phyloP scores from a whole-genome alignment of 2,113 vertebrate genomes.

The Protobothrops flavoviridis region DNA sequence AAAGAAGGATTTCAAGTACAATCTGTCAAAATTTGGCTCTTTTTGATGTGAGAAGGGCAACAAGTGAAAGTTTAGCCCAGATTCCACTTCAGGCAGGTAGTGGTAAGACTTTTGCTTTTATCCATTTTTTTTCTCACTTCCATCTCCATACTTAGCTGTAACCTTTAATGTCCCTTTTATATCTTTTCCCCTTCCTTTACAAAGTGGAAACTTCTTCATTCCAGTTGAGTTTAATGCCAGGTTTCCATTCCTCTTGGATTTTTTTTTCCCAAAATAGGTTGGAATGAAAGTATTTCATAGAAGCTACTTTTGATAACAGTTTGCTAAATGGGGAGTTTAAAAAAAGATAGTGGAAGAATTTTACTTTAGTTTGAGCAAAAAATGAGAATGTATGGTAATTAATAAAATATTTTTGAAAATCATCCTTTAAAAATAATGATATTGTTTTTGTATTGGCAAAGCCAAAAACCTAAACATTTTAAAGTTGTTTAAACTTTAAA shows the following conservation, averaged over 20 bases:
- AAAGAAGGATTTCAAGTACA: slow-evolving; percentile 20
- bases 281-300: slow-evolving; percentile 33
- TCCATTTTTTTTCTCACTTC: slow-evolving; percentile 24
- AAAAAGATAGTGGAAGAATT: slow-evolving; percentile 25
- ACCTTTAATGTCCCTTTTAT: slow-evolving; percentile 38
- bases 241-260: slow-evolving; percentile 51
- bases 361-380: slow-evolving; percentile 7
- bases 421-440: background rate
- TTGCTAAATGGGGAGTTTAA: slow-evolving; percentile 20
- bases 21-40: slow-evolving; percentile 5
- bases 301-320: slow-evolving; percentile 42
- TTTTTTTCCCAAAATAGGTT: slow-evolving; percentile 40
- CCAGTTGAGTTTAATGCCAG: slow-evolving; percentile 50
- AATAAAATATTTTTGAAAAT: slow-evolving; percentile 15
- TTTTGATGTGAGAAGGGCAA: fast-evolving
- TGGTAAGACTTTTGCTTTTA: background rate
- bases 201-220: slow-evolving; percentile 53
- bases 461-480: background rate
- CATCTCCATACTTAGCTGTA: slow-evolving; percentile 14
- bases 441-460: background rate
- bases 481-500: background rate
- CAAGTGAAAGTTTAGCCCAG: background rate
- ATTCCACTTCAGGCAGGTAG: slow-evolving; percentile 11
- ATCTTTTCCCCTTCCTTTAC: slow-evolving; percentile 22
- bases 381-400: background rate